Evolutionary conservation across 2,797 vertebrate genomes (phyloP).

Genomic region (Eidolon dupreanum): DNA sequence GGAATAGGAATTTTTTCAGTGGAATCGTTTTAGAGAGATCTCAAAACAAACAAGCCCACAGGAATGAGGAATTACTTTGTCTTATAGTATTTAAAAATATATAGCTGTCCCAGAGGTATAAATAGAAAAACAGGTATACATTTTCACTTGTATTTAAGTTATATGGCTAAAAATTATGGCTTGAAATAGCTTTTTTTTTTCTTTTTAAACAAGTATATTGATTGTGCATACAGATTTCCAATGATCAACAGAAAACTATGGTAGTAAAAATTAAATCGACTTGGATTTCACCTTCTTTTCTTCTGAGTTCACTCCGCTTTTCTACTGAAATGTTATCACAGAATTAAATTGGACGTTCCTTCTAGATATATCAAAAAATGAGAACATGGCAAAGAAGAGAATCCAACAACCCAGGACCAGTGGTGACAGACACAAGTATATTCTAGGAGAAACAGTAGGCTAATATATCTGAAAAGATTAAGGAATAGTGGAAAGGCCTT

Average conservation of each 20-base stretch:
- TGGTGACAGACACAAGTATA: not conserved
- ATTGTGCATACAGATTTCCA: not conserved
- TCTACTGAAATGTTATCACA: not conserved
- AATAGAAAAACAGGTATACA: not conserved
- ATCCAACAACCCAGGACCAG: not conserved
- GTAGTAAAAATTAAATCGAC: not conserved
- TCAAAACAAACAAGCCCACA: not conserved
- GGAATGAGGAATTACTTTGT: not conserved
- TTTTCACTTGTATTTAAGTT: not conserved
- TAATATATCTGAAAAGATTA: not conserved
- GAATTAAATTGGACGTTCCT: not conserved
- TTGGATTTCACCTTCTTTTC: not conserved
- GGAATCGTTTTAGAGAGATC: not conserved
- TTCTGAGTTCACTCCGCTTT: not conserved
- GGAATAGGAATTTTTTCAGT: not conserved
- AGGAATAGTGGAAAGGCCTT: not conserved
- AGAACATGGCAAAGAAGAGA: not conserved
- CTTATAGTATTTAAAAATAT: not conserved
- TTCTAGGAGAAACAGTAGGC: not conserved
- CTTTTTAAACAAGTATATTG: not conserved
- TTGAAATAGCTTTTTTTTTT: not conserved
- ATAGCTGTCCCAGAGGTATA: not conserved
- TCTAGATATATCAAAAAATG: not conserved
- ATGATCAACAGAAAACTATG: not conserved
- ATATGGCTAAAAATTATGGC: not conserved